Base-by-base conservation (phyloP, 2,797 vertebrate species). In the Cyclura pinguis region DNA sequence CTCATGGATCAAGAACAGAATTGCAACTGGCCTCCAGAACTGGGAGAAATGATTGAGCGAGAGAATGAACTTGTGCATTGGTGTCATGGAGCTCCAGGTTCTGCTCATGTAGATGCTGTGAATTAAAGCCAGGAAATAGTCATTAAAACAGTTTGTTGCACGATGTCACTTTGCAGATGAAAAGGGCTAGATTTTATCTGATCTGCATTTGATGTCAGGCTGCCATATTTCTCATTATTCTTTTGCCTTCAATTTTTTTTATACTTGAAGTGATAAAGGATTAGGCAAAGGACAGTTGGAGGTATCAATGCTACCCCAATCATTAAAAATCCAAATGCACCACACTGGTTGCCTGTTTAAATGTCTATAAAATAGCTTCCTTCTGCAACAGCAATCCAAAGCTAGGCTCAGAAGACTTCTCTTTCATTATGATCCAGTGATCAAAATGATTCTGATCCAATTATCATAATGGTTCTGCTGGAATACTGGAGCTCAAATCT, bases 1-100 rank as follows among this genome's bases (percentile, higher is more conserved):
- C 98, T 99, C 91, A 98, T 98, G 98, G 98, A 98, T 89, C 98
- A 98, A 95, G 98, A 98, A 84, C 98, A 98, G 96, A 98, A 98
- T 95, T 98, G 98, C 94, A 99, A 98, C 96, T 99, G 98, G 98
- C 98, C 98, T 0, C 98, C 98, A 6, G 98, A 98, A 95, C 97
- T 99, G 83, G 98, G 98, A 24, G 98, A 98, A 95, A 97, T 98
- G 2, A 98, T 98, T 0, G 97, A 98, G 96, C 94, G 98, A 80
- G 98, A 99, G 95, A 98, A 98, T 1, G 98, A 98, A 88, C 97
- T 99, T 93, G 98, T 99, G 13, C 98, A 98, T 95, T 98, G 98
- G 98, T 99, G 98, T 94, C 98, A 98, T 0, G 98, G 98, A 57
- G 98, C 98, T 89, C 98, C 98, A 93, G 98, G 98, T 99, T 94